Evolutionary conservation across 2,888 invertebrate genomes (phyloP), one percentile per base, ranked within the genome.

Genomic region (Troides oblongomaculatus): DNA sequence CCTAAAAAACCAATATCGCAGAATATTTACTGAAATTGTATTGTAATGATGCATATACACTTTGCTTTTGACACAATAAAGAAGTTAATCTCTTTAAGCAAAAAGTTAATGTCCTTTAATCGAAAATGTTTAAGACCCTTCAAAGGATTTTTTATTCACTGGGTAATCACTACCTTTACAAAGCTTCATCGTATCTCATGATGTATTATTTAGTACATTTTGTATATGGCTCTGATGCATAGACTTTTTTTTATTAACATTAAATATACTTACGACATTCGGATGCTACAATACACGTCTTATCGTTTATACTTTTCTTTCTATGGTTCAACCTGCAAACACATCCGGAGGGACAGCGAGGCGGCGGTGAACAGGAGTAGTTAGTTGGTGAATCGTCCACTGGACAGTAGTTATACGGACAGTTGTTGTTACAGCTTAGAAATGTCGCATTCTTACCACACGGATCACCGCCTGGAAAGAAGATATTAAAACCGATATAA

Each of bases 341-440:
- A 70, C 87, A 88, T 0, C 88, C 87, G n/a, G 82, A 78, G 4
- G 72, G 77, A 30, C 87, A 87, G 0, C 79, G 81, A 25, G 70
- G 72, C 0, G 83, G 74, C 0, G 75, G 73, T 0, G 71, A 71
- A 58, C 87, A 88, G 1, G 76, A 78, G 17, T 81, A 57, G 0
- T 74, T 73, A 0, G 30, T 78, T 6, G 72, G 75, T 12, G 64
- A 76, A 53, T 86, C 84, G 39, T 77, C 69, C 7, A 3, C 66
- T 7, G 86, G 84, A 56, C 87, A 87, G 56, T 78, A 76, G 66
- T 78, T 73, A 0, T 73, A 76, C 0, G 81, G 81, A 46, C 87
- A 86, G 5, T 62, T 71, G 12, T 58, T 72, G n/a, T 74, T 74
- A 67, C 87, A 86, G 2, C 57, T 70, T 0, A 78, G 78, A 59